These are phyloP conservation scores for Pocillopora meandrina DNA, from an alignment of 92 coral and sea anemone genomes.

Conservation along the genomic window DNA sequence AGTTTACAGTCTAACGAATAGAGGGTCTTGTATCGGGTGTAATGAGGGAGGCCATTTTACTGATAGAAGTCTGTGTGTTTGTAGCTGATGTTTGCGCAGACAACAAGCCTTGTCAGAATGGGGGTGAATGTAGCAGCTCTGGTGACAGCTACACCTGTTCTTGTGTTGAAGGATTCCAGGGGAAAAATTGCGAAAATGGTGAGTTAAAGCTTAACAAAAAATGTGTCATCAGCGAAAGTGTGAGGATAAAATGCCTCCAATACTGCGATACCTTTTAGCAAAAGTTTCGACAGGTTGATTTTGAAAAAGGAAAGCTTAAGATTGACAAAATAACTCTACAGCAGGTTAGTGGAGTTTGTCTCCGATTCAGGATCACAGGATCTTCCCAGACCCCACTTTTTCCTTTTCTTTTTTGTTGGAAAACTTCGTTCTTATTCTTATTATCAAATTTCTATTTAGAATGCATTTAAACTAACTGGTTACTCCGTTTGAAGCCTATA, in stretches of 20 bases:
- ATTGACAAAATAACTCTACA: too few species aligned
- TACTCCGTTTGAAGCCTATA: too few species aligned
- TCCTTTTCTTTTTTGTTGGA: too few species aligned
- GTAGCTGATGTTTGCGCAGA: neutral
- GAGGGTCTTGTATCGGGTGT: neutral
- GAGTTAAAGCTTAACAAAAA: neutral
- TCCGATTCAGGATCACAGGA: too few species aligned
- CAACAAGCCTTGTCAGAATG: neutral
- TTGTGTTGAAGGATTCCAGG: neutral
- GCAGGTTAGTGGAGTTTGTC: too few species aligned
- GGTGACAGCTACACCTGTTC: neutral
- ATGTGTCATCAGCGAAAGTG: neutral
- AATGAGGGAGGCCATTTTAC: neutral
- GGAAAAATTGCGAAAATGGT: neutral
- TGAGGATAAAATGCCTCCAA: neutral
- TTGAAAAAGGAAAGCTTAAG: too few species aligned
- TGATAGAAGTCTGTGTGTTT: neutral
- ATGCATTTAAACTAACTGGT: too few species aligned
- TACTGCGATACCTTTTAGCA: neutral
- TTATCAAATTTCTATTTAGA: too few species aligned
- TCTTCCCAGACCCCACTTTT: too few species aligned
- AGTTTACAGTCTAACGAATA: neutral
- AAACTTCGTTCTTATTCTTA: too few species aligned
- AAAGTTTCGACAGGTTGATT: too few species aligned
- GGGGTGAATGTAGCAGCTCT: neutral